Evolutionary conservation across 1,140 invertebrate species (phyloP), one percentile per base, ranked within the genome.

Genomic region (Zaprionus ghesquierei): DNA sequence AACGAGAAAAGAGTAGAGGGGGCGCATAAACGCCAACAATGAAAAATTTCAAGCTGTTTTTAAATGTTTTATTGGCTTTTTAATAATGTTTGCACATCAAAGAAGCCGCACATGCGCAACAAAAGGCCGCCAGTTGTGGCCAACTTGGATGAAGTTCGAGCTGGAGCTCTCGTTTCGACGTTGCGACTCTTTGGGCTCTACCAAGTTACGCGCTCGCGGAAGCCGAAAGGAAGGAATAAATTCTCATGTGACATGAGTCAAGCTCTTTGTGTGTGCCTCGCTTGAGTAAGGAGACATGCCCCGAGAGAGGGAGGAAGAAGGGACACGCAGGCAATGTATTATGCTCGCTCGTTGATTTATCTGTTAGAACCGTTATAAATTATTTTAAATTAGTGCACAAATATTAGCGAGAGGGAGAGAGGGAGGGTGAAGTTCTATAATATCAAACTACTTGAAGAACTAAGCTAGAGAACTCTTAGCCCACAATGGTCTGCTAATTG

Each of bases 31-130:
- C 81, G 60, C 65, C 79, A 87, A 87, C 85, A 87, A 84, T 89
- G 79, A 87, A 74, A 87, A 87, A 87, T 87, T 87, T 87, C 84
- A 87, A 87, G 84, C 84, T 89, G 84, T 87, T 87, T 89, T 87
- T 87, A 87, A 87, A 87, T 89, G 84, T 87, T 87, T 87, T 87
- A 87, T 87, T 87, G 84, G 84, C 73, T 87, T 87, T 87, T 89
- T 87, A 84, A 87, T 87, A 87, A 87, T 89, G 79, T 84, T 82
- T 80, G 79, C 77, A 89, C 79, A 75, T 87, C 84, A 87, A 87
- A 87, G 69, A 66, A 63, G 79, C 84, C 84, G 82, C 79, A 44
- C 61, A 75, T 70, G 66, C 66, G 72, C 79, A 74, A 49, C 72
- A 58, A 68, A 72, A 73, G 49, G 49, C 75, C 35, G 35, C 31